These are phyloP conservation scores for Osmerus eperlanus DNA, from an alignment of 2,113 vertebrate genomes.

Conservation along the genomic window DNA sequence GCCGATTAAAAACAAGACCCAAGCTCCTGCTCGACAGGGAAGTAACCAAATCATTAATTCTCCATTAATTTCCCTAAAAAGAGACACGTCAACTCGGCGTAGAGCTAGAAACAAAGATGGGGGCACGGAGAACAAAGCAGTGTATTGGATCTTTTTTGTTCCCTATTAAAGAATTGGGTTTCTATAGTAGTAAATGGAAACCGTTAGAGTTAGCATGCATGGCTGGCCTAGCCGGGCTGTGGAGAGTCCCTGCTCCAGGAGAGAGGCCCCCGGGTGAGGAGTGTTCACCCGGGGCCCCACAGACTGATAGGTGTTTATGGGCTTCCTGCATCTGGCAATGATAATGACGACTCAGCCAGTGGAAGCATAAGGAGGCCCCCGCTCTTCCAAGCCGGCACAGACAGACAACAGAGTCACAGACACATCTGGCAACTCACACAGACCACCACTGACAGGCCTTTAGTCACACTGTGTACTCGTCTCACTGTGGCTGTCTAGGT, in stretches of 20 bases:
- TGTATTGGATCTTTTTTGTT: conserved; percentile 13
- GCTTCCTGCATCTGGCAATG: conserved; percentile 1
- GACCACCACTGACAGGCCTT: not conserved
- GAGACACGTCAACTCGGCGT: conserved; percentile 46
- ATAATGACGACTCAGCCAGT: not conserved
- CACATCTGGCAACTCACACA: not conserved
- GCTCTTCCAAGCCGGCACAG: conserved; percentile 33
- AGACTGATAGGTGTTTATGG: not conserved
- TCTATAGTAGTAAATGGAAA: too few relatives aligned
- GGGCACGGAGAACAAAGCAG: conserved; percentile 14
- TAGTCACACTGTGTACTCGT: not conserved
- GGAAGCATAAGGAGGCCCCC: not conserved
- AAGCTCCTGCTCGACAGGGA: conserved; percentile 57
- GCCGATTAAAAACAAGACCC: conserved; percentile 62
- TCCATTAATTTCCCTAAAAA: conserved; percentile 64
- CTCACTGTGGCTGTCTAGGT: not conserved
- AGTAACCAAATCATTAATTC: conserved; percentile 74
- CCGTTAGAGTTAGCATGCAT: too few relatives aligned
- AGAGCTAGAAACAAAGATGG: conserved; percentile 37
- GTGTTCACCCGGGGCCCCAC: too few relatives aligned
- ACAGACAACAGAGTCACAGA: conserved; percentile 11
- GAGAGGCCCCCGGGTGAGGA: too few relatives aligned
- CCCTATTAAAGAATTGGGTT: too few relatives aligned
- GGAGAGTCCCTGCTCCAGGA: too few relatives aligned
- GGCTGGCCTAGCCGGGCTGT: too few relatives aligned